phyloP scores from a whole-genome alignment of 2,888 invertebrate species.

The Erebia epiphron region DNA sequence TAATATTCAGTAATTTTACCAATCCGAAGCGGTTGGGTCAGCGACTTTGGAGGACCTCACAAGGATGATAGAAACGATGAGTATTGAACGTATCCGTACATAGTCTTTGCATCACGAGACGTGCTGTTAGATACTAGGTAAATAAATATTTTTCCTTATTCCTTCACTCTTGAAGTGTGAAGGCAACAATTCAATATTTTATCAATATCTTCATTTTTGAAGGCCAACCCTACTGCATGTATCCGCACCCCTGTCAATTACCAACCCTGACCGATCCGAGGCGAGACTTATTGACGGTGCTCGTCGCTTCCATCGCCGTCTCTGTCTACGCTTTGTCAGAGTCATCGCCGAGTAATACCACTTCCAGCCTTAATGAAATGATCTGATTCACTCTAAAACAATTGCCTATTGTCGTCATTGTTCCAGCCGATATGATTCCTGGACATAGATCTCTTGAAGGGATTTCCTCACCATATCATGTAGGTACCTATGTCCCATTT shows the following conservation, averaged over 20 bases:
- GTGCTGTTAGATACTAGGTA: no score
- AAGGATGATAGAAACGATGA: no score
- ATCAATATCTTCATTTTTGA: background rate
- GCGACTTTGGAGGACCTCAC: no score
- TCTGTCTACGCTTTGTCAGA: conserved; percentile 40
- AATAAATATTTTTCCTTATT: background rate
- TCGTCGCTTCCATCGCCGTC: conserved; percentile 57
- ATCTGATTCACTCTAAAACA: background rate
- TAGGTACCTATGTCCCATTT: no score
- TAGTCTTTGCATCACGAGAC: no score
- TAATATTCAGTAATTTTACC: no score
- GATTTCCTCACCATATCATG: no score
- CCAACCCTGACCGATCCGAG: conserved; percentile 78
- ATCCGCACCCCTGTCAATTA: conserved; percentile 77
- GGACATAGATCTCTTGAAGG: no score
- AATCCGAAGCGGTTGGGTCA: no score
- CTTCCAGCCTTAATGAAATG: conserved; percentile 17
- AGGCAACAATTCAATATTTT: background rate
- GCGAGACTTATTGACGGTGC: conserved; percentile 78
- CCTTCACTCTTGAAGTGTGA: background rate
- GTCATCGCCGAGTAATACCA: conserved; percentile 35
- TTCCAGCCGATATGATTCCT: background rate
- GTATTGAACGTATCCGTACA: no score
- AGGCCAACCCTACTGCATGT: conserved; percentile 58
- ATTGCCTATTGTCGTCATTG: background rate